phyloP scores from a whole-genome alignment of 2,888 invertebrate genomes.

The Strigamia crassipes region DNA sequence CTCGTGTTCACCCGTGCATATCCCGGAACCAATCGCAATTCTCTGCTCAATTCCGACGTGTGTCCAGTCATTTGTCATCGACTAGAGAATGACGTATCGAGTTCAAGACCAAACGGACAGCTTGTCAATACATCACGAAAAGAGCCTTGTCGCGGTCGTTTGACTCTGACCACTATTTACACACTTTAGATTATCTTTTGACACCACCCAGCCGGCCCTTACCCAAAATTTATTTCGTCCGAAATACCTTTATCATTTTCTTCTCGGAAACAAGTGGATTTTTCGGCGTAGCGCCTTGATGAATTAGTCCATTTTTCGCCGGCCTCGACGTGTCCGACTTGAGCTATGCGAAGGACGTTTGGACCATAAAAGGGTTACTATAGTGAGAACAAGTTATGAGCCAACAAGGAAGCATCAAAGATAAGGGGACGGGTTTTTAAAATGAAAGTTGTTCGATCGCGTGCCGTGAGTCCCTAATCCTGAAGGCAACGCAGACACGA shows the following conservation, averaged over 20 bases:
- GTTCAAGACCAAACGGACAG: constrained; percentile 25
- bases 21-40: neutral
- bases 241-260: neutral
- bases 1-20: neutral
- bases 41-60: constrained; percentile 6
- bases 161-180: constrained; percentile 27
- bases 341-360: constrained; percentile 1
- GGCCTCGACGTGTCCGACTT: neutral
- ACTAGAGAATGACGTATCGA: constrained; percentile 6
- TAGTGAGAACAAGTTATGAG: constrained; percentile 30
- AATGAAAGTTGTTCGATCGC: constrained; percentile 17
- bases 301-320: neutral
- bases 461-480: constrained; percentile 19
- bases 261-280: too few relatives aligned
- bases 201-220: neutral
- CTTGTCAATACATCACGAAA: neutral
- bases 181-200: neutral
- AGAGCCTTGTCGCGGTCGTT: constrained; percentile 1
- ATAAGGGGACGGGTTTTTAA: constrained; percentile 16
- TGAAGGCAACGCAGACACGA: constrained; percentile 1
- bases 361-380: constrained; percentile 22
- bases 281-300: neutral
- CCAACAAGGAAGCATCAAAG: constrained; percentile 22
- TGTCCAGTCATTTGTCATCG: constrained; percentile 30
- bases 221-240: neutral